Conservation (phyloP, 2,888 invertebrate genomes). For the Diachrysia chrysitis region DNA sequence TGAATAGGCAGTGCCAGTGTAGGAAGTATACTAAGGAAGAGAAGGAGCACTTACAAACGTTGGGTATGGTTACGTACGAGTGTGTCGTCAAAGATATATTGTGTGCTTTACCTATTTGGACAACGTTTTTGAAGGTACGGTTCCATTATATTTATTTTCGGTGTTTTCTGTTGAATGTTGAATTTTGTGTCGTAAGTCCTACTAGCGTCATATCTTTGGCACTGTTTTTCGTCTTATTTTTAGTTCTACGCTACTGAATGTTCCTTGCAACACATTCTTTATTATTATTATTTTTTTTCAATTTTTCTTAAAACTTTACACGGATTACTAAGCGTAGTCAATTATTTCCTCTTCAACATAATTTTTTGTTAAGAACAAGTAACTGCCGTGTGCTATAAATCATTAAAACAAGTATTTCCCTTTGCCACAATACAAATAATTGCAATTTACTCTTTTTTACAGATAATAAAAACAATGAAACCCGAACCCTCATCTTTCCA, state of each 20-base stretch:
- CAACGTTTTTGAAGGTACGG: slow-evolving; percentile 91
- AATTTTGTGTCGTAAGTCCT: background rate
- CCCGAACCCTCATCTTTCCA: slow-evolving; percentile 88
- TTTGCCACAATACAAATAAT: too few species aligned
- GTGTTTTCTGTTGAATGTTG: background rate
- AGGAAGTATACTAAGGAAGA: slow-evolving; percentile 81
- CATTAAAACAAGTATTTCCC: too few species aligned
- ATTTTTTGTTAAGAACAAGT: too few species aligned
- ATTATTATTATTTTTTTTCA: too few species aligned
- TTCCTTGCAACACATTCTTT: too few species aligned
- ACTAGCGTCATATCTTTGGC: too few species aligned
- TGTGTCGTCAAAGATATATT: slow-evolving; percentile 94
- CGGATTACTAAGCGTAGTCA: too few species aligned
- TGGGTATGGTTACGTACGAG: slow-evolving; percentile 93
- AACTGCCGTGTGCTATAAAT: too few species aligned
- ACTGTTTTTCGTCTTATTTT: background rate
- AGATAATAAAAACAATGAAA: slow-evolving; percentile 89
- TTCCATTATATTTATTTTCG: background rate
- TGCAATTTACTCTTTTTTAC: slow-evolving; percentile 43
- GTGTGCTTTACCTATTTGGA: slow-evolving; percentile 92
- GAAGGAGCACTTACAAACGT: slow-evolving; percentile 87
- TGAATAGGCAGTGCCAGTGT: slow-evolving; percentile 70
- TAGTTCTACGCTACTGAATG: too few species aligned
- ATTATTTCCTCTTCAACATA: too few species aligned
- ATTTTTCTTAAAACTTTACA: too few species aligned